Base-by-base conservation (phyloP, 53 echinoderm and acorn worm genomes). In the Astropecten irregularis region DNA sequence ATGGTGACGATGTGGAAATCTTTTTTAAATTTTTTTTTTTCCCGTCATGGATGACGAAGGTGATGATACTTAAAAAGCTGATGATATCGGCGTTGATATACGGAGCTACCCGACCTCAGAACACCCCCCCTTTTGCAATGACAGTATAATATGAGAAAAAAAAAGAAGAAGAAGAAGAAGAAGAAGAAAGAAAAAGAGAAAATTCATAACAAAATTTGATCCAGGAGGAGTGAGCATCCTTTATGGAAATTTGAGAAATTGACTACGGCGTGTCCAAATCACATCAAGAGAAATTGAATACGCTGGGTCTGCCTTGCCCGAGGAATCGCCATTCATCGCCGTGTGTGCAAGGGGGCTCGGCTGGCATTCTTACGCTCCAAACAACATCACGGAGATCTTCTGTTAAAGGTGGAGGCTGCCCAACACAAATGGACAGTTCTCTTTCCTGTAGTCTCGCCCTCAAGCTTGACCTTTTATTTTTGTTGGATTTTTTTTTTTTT, bases 221-320 rank as follows among this genome's bases (percentile, higher is more conserved):
- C 76, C 40, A 26, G 16, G 29, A n/a, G 26, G 76, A 76, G 59
- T 59, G 57, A 40, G 42, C 44, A 36, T 76, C 76, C 76, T 76
- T 73, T 59, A 76, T 76, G 59, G 76, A 76, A 73, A 76, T 76
- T 26, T 76, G 76, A 76, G 76, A 76, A 59, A 76, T 76, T 59
- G 76, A 76, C 58, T 57, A 76, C 59, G 76, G 76, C 76, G 58
- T 27, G 76, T 76, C 76, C 76, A 59, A 76, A 76, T 76, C 76
- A 59, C 76, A 76, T 76, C 76, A 76, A 29, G 57, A 76, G 76
- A 76, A 76, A 76, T 76, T 76, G 76, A 76, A 76, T 58, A 76
- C 76, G 76, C 26, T 76, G 40, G n/a, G 58, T 42, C 76, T n/a
- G 59, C 40, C 76, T 76, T 76, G 76, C 76, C 76, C 59, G 29